Percentiles rank a stretch among this genome's conserved stretches.
These are phyloP conservation scores for Athalia rosae DNA, from an alignment of 2,888 invertebrate species.

Conservation along the genomic window DNA sequence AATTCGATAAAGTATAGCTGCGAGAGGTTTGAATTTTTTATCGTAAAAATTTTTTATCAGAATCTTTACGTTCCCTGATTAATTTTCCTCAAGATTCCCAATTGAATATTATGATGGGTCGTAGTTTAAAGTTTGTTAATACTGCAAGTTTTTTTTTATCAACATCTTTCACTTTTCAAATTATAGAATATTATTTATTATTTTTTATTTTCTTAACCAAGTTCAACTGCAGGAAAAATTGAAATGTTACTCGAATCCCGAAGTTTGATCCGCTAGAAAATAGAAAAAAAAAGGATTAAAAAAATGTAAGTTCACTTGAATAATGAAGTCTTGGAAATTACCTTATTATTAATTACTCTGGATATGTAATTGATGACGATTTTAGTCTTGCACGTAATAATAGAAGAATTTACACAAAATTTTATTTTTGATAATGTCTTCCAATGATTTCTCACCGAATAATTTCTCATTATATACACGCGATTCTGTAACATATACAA, in stretches of 20 bases:
- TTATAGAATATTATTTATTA: no score
- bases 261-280: no score
- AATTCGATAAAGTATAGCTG: not conserved
- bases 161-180: not conserved
- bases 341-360: not conserved
- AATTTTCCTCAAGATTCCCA: no score
- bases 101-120: no score
- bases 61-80: no score
- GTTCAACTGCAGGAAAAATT: not conserved
- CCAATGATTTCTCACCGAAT: conserved; percentile 20
- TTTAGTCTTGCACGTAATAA: conserved; percentile 8
- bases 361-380: conserved; percentile 12
- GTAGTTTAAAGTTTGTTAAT: no score
- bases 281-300: no score
- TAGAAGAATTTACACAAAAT: not conserved
- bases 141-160: not conserved
- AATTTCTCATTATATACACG: conserved; percentile 17
- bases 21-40: no score
- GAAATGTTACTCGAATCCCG: no score
- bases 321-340: no score
- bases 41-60: no score
- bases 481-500: not conserved
- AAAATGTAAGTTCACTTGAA: no score
- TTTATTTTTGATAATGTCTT: conserved; percentile 23
- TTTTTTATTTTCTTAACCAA: not conserved